Conservation (phyloP, 2,113 vertebrate species). For the Nothoprocta pentlandii region DNA sequence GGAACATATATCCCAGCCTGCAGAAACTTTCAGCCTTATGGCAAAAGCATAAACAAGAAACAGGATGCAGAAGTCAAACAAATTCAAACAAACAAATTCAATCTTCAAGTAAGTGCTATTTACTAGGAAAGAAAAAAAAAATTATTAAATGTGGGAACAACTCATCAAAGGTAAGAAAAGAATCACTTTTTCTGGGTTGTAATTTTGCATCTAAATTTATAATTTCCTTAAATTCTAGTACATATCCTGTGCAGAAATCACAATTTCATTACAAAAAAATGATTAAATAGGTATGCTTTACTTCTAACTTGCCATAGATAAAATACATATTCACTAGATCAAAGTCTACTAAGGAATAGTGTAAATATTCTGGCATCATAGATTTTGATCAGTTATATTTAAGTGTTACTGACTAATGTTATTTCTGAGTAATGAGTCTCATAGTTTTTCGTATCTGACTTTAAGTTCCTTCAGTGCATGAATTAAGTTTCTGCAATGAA, state of each 20-base stretch:
- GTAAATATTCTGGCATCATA: background rate
- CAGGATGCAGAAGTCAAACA: background rate
- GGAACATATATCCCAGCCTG: background rate
- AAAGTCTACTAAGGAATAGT: background rate
- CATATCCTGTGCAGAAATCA: background rate
- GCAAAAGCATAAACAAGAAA: background rate
- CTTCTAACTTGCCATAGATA: background rate
- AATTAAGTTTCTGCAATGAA: background rate
- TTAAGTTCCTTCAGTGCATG: background rate
- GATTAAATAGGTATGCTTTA: background rate
- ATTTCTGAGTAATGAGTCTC: background rate
- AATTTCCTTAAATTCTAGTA: background rate
- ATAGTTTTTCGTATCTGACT: background rate
- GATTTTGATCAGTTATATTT: background rate
- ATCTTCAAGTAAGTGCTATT: background rate
- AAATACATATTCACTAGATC: background rate
- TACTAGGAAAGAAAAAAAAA: background rate
- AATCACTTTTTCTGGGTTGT: background rate
- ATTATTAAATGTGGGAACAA: background rate
- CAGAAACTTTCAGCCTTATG: background rate
- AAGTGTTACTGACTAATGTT: background rate
- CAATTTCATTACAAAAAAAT: background rate
- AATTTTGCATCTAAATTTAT: background rate
- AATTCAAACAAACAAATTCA: background rate
- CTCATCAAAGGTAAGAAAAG: conserved; percentile 13